Evolutionary conservation across 2,888 invertebrate genomes (phyloP).

Genomic region (Notodonta dromedarius): DNA sequence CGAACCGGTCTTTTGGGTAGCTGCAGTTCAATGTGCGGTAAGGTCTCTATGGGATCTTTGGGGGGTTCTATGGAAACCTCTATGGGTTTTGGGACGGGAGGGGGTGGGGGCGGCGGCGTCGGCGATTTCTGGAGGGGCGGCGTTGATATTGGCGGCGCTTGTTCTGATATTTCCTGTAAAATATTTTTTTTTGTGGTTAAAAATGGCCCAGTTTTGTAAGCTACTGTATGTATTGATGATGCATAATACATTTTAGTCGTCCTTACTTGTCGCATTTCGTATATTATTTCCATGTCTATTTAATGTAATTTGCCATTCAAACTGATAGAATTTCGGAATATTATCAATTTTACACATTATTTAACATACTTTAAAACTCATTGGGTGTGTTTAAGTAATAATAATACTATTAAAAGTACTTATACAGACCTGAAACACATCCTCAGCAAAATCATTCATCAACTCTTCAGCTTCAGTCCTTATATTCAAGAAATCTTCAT

Average conservation of each 20-base stretch:
- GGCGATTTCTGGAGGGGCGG: conserved; percentile 54
- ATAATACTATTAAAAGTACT: background rate
- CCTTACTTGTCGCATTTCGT: no score
- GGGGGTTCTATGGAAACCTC: conserved; percentile 34
- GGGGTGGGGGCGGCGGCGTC: conserved; percentile 33
- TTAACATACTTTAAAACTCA: no score
- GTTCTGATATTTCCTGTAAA: conserved; percentile 69
- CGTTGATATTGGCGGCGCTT: conserved; percentile 50
- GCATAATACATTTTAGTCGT: no score
- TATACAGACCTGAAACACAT: conserved; percentile 70
- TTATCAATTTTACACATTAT: no score
- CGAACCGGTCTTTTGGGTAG: conserved; percentile 78
- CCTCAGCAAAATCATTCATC: conserved; percentile 80
- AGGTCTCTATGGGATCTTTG: conserved; percentile 55
- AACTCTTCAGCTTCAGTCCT: conserved; percentile 86
- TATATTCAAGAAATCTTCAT: conserved; percentile 87
- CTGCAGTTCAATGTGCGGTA: conserved; percentile 78
- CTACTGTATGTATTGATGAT: no score
- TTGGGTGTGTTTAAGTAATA: no score
- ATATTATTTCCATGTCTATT: no score
- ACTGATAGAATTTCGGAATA: no score
- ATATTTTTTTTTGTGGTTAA: background rate
- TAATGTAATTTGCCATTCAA: no score
- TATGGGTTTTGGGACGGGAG: conserved; percentile 20
- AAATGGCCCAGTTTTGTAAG: background rate